Evolutionary conservation across 2,113 vertebrate genomes (phyloP), one percentile per base, ranked within the genome.

Genomic region (Lathamus discolor): DNA sequence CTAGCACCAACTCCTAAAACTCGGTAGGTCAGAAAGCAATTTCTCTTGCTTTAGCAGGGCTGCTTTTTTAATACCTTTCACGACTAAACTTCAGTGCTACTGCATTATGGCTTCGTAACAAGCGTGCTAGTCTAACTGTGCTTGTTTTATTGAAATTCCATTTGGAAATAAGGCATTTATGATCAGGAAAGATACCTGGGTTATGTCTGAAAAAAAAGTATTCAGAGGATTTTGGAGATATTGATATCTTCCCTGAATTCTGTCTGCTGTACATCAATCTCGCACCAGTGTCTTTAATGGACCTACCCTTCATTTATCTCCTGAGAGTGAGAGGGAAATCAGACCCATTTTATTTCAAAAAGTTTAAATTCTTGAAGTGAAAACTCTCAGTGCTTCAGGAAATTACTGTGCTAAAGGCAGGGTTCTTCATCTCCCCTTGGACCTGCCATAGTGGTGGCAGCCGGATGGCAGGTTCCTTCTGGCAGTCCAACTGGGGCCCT

Each of bases 1-100:
- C 93, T 97, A 44, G 86, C 93, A 68, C 97, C 98, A 24, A 95
- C 98, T 90, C 98, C 98, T 68, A 99, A 98, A 69, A 90, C 93
- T 75, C 55, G 97, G 98, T 98, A 98, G 96, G 98, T 97, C 79
- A 69, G 62, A 64, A 93, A 95, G 44, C 33, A 64, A 76, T 88
- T 94, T 96, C 86, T 96, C 62, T 94, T 88, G 37, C 82, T 91
- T 95, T 81, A 93, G 43, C 52, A 10, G 19, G 37, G 44, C 90
- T 96, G 66, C 25, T 62, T 86, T 92, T 95, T 91, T 87, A 92
- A 95, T 94, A 73, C 46, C 18, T 86, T 93, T 85, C 83, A 90
- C 73, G 80, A 84, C 90, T 91, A 79, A 92, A 96, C 77, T 72
- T 90, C 52, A 86, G 69, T 84, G 37, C 57, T 95, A 33, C 79